Evolutionary conservation across 2,113 vertebrate species (phyloP).

Genomic region (Poecilia latipinna): DNA sequence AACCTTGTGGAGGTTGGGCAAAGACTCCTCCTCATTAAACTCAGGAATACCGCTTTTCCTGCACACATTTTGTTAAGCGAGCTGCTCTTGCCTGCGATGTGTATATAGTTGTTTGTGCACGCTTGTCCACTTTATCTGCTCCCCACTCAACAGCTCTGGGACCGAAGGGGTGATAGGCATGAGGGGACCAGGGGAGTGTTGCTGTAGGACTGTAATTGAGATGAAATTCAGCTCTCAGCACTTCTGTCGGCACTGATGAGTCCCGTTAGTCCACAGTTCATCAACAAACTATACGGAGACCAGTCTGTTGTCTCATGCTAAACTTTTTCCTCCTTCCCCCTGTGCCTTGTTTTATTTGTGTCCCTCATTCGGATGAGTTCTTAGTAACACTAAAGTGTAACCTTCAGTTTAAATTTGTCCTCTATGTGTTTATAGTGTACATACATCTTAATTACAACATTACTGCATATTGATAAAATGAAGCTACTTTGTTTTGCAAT

Average conservation of each 20-base stretch:
- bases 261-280: conserved; percentile 70
- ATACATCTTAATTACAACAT: background rate
- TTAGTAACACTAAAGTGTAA: background rate
- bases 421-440: background rate
- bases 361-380: background rate
- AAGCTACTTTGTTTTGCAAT: background rate
- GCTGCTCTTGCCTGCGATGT: conserved; percentile 15
- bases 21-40: conserved; percentile 37
- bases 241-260: conserved; percentile 70
- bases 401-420: background rate
- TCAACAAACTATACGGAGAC: conserved; percentile 68
- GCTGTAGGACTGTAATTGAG: conserved; percentile 75
- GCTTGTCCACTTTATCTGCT: conserved; percentile 18
- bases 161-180: conserved; percentile 62
- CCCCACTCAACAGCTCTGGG: conserved; percentile 61
- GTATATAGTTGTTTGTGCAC: conserved; percentile 6
- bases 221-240: conserved; percentile 77
- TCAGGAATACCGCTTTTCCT: conserved; percentile 55
- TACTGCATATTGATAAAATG: background rate
- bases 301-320: conserved; percentile 54
- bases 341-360: background rate
- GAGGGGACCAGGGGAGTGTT: conserved; percentile 64
- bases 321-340: background rate
- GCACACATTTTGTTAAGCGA: conserved; percentile 58
- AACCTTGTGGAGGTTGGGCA: conserved; percentile 22